These are phyloP conservation scores for Eulemur macaco DNA, from an alignment of 2,113 vertebrate species.

Conservation along the genomic window DNA sequence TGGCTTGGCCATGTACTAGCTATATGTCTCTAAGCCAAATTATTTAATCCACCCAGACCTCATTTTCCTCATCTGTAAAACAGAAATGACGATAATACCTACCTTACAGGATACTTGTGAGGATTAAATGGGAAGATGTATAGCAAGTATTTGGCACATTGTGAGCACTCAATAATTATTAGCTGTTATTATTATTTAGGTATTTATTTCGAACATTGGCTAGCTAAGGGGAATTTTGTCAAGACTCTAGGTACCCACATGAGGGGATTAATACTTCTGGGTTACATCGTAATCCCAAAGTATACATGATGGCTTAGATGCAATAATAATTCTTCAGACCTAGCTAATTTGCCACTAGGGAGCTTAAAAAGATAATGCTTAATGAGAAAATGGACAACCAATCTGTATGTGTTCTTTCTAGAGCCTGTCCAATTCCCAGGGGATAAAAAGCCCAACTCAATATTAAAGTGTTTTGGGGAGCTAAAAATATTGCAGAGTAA, in stretches of 20 bases:
- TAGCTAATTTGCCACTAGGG: constrained; percentile 71
- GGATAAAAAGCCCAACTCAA: constrained; percentile 15
- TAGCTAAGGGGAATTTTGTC: background rate
- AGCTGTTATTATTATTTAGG: background rate
- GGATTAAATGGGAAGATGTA: background rate
- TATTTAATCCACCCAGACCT: background rate
- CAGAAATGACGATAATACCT: background rate
- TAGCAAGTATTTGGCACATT: background rate
- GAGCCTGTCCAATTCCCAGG: background rate
- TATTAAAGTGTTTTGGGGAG: constrained; percentile 21
- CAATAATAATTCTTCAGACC: constrained; percentile 46
- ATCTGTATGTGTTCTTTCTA: constrained; percentile 41
- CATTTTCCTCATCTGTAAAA: background rate
- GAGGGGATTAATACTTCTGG: constrained; percentile 36
- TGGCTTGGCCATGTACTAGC: background rate
- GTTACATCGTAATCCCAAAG: constrained; percentile 53
- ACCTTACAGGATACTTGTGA: background rate
- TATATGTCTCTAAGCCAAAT: background rate
- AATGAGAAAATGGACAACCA: constrained; percentile 63
- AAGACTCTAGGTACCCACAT: constrained; percentile 44
- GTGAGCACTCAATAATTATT: background rate
- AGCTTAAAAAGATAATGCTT: constrained; percentile 52
- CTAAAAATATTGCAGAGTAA: background rate
- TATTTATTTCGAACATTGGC: constrained; percentile 22
- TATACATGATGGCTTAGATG: background rate